phyloP scores from a whole-genome alignment of 2,888 invertebrate species.

The Amiota minor region DNA sequence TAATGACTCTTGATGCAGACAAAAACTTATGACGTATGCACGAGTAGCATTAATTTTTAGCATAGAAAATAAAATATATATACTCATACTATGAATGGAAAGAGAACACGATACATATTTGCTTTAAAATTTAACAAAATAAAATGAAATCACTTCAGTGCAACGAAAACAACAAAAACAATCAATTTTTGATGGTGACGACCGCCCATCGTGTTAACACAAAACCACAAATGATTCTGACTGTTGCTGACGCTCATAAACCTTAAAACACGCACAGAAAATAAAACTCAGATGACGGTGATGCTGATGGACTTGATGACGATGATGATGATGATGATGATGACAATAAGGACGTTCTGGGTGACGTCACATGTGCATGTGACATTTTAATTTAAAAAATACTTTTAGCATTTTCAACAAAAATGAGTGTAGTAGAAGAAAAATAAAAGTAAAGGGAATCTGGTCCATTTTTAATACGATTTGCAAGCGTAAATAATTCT shows the following conservation, averaged over 20 bases:
- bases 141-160: neutral
- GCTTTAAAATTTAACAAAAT: neutral
- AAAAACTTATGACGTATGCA: neutral
- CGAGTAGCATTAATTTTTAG: too few relatives aligned
- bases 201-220: constrained; percentile 3
- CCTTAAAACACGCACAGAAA: neutral
- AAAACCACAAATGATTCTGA: too few relatives aligned
- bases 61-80: too few relatives aligned
- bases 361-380: constrained; percentile 3
- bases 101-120: too few relatives aligned
- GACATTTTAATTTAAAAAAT: constrained; percentile 26
- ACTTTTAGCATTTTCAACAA: neutral
- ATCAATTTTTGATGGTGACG: neutral
- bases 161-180: neutral
- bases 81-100: too few relatives aligned
- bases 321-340: neutral
- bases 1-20: neutral
- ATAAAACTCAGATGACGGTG: too few relatives aligned
- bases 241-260: too few relatives aligned
- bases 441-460: neutral
- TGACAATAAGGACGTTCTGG: neutral
- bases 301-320: neutral
- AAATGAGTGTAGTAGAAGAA: neutral
- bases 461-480: neutral
- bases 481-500: too few relatives aligned